Base-by-base conservation (phyloP, 2,113 vertebrate genomes). In the Hepsetus odoe region DNA sequence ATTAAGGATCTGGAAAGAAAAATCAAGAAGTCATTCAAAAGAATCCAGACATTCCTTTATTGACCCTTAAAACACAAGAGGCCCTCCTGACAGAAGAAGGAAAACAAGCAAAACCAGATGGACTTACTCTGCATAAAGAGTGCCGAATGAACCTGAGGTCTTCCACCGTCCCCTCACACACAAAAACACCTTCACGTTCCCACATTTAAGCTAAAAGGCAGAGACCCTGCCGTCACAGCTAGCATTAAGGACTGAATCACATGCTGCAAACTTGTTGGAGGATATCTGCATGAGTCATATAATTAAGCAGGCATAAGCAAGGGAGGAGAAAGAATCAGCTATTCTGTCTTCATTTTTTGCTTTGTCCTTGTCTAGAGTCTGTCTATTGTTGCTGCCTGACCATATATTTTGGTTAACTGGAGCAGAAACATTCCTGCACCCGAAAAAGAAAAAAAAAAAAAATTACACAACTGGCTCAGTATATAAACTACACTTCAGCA, bases 71-170 rank as follows among this genome's bases (percentile, higher is more conserved):
- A 53, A 26, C n/a, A 70, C 7, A n/a, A 42, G 18, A 26, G 1
- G 13, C 30, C 32, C 67, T 51, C 24, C 42, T 33, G 22, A 20
- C 65, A 75, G 40, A 35, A 13, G 80, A 49, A 58, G 72, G 20
- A 4, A 40, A 83, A 80, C 72, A 83, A 83, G 58, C 49, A 77
- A 2, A 85, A 62, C 62, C 44, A 76, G 67, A 69, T 80, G 51
- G 79, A 93, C 88, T 92, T 92, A 93, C 89, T 88, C 92, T 82
- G 86, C 88, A 87, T 84, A 95, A 90, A 26, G 90, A 92, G 42
- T 65, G 74, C 22, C 84, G 88, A 77, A 95, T 82, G 79, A 76
- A 89, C 84, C 85, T 80, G 80, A 94, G 80, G 83, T 90, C 90
- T 80, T 91, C 87, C 86, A 91, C 85, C 62, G 93, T 88, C 38